phyloP scores from a whole-genome alignment of 30 jellyfish, hydroid and myxozoan genomes.

The Pelagia noctiluca region DNA sequence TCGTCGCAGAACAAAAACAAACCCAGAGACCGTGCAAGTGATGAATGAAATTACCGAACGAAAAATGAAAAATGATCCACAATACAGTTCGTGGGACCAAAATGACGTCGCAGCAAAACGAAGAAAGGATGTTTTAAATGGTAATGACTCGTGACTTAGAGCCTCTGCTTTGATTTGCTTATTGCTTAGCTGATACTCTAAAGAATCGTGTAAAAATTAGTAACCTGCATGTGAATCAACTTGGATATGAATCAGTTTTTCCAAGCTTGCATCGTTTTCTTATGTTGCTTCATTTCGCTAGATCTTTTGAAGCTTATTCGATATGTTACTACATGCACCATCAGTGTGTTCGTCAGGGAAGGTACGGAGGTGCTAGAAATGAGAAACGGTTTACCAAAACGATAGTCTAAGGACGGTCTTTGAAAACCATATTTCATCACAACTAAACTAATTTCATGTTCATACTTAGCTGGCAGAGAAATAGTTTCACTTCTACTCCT shows the following conservation, averaged over 20 bases:
- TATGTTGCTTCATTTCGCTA: neutral
- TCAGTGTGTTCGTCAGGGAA: too few relatives aligned
- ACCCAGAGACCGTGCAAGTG: slow-evolving; percentile 2
- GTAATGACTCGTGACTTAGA: neutral
- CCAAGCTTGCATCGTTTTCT: too few relatives aligned
- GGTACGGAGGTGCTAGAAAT: too few relatives aligned
- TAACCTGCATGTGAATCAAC: too few relatives aligned
- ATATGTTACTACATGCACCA: too few relatives aligned
- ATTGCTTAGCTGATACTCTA: neutral
- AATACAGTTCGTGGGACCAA: slow-evolving; percentile 68
- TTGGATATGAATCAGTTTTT: too few relatives aligned
- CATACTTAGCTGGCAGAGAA: too few relatives aligned
- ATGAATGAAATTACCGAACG: slow-evolving; percentile 4
- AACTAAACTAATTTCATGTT: too few relatives aligned
- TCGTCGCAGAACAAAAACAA: slow-evolving; percentile 24
- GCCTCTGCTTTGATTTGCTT: neutral
- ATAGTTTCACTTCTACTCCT: too few relatives aligned
- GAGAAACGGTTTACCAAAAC: too few relatives aligned
- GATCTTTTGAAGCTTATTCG: neutral
- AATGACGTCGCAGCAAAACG: slow-evolving; percentile 28
- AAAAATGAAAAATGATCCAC: slow-evolving; percentile 25
- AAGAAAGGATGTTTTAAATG: slow-evolving; percentile 26
- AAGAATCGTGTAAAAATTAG: neutral
- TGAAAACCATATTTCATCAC: too few relatives aligned
- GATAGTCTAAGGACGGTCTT: too few relatives aligned